These are phyloP conservation scores for Gymnothorax reevesii DNA, from an alignment of 2,797 vertebrate genomes.

Conservation along the genomic window DNA sequence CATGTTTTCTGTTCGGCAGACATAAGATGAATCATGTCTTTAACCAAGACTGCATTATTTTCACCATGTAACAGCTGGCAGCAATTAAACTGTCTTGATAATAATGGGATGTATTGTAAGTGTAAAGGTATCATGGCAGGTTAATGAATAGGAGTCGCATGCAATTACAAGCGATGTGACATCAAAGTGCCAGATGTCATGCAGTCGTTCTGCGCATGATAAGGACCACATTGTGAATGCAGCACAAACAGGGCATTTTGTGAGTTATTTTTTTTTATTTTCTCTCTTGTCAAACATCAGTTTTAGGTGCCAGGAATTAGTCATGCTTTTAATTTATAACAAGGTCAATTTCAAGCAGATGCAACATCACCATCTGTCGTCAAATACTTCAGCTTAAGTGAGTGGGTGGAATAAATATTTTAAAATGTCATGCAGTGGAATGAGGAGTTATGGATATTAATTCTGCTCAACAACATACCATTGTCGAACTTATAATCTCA, in stretches of 20 bases:
- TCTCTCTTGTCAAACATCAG: background rate
- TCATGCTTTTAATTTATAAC: slow-evolving; percentile 13
- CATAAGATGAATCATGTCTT: background rate
- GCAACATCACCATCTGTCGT: background rate
- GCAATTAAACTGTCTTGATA: slow-evolving; percentile 6
- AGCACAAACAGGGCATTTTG: slow-evolving; percentile 2
- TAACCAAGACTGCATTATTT: background rate
- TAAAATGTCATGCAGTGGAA: slow-evolving; percentile 12
- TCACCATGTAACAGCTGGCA: slow-evolving; percentile 6
- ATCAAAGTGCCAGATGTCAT: slow-evolving; percentile 2
- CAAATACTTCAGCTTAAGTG: background rate
- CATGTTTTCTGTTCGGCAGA: background rate
- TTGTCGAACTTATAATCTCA: background rate
- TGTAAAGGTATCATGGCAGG: slow-evolving; percentile 8
- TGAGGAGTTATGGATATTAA: background rate
- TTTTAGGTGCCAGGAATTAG: slow-evolving; percentile 14
- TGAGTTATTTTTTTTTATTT: background rate
- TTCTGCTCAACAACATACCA: background rate
- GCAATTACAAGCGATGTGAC: background rate
- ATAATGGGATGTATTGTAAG: background rate
- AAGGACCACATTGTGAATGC: background rate
- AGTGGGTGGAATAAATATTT: slow-evolving; percentile 23
- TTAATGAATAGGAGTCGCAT: background rate
- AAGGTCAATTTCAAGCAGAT: slow-evolving; percentile 22
- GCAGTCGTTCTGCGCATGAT: background rate